A percentile compares a stretch with the other conserved stretches of the same genome.
Conservation (phyloP, 2,113 vertebrate genomes). For the Murina feae region DNA sequence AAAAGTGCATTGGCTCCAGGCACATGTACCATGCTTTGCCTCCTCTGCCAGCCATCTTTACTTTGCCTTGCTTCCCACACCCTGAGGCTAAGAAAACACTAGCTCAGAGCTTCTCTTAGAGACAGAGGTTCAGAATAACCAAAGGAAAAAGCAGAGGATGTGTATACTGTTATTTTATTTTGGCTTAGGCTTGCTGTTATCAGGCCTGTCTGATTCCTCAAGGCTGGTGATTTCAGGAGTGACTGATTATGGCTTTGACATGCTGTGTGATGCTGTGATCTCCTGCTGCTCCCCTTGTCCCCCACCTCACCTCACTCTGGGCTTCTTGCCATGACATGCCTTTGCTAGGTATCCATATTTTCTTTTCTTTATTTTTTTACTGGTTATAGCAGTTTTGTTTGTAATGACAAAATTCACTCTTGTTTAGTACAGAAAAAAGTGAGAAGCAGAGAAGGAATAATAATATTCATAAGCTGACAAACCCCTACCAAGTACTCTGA, state of each 20-base stretch:
- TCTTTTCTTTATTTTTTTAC: neutral
- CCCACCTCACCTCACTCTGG: neutral
- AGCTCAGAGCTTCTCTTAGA: neutral
- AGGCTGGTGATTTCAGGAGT: neutral
- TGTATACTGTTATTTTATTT: neutral
- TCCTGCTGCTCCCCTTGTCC: neutral
- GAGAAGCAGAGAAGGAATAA: neutral
- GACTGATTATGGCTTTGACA: slow-evolving; percentile 1
- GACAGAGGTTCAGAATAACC: neutral
- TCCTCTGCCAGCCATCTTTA: neutral
- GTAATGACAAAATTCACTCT: neutral
- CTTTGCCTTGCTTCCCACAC: neutral
- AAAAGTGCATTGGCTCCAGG: neutral
- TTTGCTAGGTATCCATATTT: slow-evolving; percentile 4
- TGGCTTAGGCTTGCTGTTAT: neutral
- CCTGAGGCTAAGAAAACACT: slow-evolving; percentile 5
- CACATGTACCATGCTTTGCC: neutral
- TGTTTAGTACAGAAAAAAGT: slow-evolving; percentile 10
- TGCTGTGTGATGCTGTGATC: neutral
- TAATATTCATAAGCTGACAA: slow-evolving; percentile 34
- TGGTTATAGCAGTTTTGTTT: neutral
- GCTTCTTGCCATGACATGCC: neutral
- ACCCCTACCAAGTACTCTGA: neutral
- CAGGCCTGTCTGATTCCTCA: neutral
- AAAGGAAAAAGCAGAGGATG: neutral